Evolutionary conservation across 2,797 vertebrate species (phyloP).

Genomic region (Hemibagrus guttatus): DNA sequence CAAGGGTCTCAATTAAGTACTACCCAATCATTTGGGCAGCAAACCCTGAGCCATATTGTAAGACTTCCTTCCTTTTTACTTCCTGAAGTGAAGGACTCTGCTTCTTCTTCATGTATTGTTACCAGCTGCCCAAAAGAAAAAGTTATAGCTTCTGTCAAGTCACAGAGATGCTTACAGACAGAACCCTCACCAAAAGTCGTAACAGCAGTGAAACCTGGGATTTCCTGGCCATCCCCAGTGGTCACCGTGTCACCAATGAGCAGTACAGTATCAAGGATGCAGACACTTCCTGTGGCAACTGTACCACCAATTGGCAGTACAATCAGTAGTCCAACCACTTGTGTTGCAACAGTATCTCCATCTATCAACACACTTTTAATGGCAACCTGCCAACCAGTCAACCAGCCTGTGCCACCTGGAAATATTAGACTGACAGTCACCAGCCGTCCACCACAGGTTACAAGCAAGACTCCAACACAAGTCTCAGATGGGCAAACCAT

Average conservation of each 20-base stretch:
- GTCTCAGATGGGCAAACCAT: conserved; percentile 71
- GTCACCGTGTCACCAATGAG: conserved; percentile 65
- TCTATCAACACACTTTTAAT: conserved; percentile 61
- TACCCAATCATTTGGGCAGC: conserved; percentile 33
- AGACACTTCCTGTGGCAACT: conserved; percentile 70
- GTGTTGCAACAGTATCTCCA: conserved; percentile 61
- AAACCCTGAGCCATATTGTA: conserved; percentile 29
- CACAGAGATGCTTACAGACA: conserved; percentile 49
- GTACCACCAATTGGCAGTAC: conserved; percentile 75
- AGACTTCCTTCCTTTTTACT: conserved; percentile 44
- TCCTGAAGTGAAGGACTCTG: conserved; percentile 36
- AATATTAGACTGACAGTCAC: conserved; percentile 53
- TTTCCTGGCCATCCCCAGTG: conserved; percentile 63
- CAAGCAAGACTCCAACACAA: conserved; percentile 61
- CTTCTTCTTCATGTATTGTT: conserved; percentile 25
- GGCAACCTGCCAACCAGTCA: conserved; percentile 60
- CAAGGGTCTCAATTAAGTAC: conserved; percentile 40
- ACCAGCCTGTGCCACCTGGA: conserved; percentile 55
- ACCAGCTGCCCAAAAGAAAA: conserved; percentile 32
- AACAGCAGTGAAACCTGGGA: conserved; percentile 57
- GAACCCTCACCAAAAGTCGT: conserved; percentile 54
- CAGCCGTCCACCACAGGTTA: conserved; percentile 51
- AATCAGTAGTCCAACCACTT: conserved; percentile 64
- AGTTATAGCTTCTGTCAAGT: conserved; percentile 20
- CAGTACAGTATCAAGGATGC: conserved; percentile 64